Percentiles rank a stretch among this genome's conserved stretches.
Conservation (phyloP, 1,140 invertebrate genomes). For the Brachionus paranguensis region DNA sequence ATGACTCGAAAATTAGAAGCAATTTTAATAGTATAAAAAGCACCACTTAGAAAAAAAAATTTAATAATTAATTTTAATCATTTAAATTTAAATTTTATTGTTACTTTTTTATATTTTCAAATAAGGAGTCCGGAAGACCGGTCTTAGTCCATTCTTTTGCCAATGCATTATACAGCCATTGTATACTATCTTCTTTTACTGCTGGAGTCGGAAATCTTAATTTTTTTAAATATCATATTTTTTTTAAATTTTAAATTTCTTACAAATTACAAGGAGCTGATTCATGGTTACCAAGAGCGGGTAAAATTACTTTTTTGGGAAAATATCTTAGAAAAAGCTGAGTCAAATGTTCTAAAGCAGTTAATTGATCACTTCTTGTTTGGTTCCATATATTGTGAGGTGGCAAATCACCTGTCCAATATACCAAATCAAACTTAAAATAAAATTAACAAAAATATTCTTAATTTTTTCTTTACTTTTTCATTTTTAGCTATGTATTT, state of each 20-base stretch:
- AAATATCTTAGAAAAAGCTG: slow-evolving; percentile 67
- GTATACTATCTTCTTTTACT: not conserved
- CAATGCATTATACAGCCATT: slow-evolving; percentile 23
- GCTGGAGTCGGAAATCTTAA: not conserved
- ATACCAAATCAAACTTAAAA: slow-evolving; percentile 69
- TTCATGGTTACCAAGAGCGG: slow-evolving; percentile 91
- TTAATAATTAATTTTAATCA: not conserved
- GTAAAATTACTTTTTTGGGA: slow-evolving; percentile 81
- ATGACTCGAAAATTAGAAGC: slow-evolving; percentile 58
- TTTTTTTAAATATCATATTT: not conserved
- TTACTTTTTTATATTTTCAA: not conserved
- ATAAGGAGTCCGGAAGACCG: not conserved
- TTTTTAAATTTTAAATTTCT: not conserved
- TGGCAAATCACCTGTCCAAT: slow-evolving; percentile 94
- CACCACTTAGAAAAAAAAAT: not conserved
- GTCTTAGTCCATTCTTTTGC: slow-evolving; percentile 24
- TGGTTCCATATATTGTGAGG: slow-evolving; percentile 97
- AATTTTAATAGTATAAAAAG: slow-evolving; percentile 43
- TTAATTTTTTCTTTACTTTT: slow-evolving; percentile 41
- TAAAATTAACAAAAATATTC: not conserved
- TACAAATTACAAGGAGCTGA: slow-evolving; percentile 46
- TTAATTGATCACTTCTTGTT: slow-evolving; percentile 77
- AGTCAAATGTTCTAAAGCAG: slow-evolving; percentile 73
- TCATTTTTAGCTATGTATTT: slow-evolving; percentile 44
- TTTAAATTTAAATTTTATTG: not conserved